Conservation (phyloP, 2,797 vertebrate species). For the Phaenicophaeus curvirostris region DNA sequence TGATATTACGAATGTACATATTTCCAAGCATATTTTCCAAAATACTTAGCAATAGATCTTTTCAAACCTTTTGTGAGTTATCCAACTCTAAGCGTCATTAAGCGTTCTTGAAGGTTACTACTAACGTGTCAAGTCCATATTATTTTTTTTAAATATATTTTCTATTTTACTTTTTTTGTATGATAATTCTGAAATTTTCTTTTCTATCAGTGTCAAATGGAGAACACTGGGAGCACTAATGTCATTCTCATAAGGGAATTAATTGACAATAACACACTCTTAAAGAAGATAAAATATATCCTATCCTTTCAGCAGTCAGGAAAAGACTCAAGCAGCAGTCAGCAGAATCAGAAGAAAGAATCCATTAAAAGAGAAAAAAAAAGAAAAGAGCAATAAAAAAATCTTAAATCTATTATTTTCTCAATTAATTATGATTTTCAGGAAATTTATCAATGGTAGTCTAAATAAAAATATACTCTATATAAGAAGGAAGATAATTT, state of each 20-base stretch:
- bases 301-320: not conserved
- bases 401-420: not conserved
- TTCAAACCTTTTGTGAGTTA: slow-evolving; percentile 27
- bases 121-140: slow-evolving; percentile 16
- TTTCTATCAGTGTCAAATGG: slow-evolving; percentile 43
- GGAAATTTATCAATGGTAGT: not conserved
- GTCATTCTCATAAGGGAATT: slow-evolving; percentile 27
- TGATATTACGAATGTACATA: not conserved
- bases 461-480: not conserved
- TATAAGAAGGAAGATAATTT: not conserved
- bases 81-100: slow-evolving; percentile 49
- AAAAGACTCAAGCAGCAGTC: not conserved
- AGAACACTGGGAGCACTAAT: slow-evolving; percentile 54
- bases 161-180: slow-evolving; percentile 23
- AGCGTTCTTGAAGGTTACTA: slow-evolving; percentile 5
- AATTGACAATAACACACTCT: slow-evolving; percentile 18
- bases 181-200: slow-evolving; percentile 59
- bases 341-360: not conserved
- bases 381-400: not conserved
- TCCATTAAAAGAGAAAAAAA: too few species aligned
- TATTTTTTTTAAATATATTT: not conserved
- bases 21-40: not conserved
- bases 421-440: not conserved
- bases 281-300: slow-evolving; percentile 5
- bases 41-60: slow-evolving; percentile 19